phyloP scores from a whole-genome alignment of 2,888 invertebrate species.

The Cactoblastis cactorum region DNA sequence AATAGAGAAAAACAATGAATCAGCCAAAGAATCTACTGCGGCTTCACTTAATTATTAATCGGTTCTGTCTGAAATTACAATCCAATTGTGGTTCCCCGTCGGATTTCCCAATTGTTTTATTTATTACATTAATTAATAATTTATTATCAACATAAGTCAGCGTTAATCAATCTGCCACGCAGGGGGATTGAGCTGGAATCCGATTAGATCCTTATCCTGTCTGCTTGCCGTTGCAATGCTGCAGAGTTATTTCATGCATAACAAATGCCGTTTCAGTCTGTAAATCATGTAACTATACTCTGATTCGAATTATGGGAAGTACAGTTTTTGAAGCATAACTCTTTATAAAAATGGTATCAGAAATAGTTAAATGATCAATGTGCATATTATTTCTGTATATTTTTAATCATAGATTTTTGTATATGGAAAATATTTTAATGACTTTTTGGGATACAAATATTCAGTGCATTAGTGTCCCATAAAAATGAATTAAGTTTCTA shows the following conservation, averaged over 20 bases:
- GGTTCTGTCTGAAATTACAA: neutral
- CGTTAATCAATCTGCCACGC: slow-evolving; percentile 21
- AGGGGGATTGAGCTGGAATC: slow-evolving; percentile 23
- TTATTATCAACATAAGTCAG: neutral
- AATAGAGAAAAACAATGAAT: too few relatives aligned
- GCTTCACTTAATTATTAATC: neutral
- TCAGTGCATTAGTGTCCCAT: too few relatives aligned
- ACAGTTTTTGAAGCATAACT: too few relatives aligned
- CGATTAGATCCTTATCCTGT: slow-evolving; percentile 19
- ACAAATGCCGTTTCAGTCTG: neutral
- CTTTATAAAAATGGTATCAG: too few relatives aligned
- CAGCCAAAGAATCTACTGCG: neutral
- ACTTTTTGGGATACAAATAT: too few relatives aligned
- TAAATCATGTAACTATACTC: neutral
- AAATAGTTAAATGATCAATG: too few relatives aligned
- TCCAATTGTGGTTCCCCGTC: neutral
- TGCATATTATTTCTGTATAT: too few relatives aligned
- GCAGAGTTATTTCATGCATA: slow-evolving; percentile 1
- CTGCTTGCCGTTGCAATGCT: slow-evolving; percentile 12
- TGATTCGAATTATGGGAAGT: neutral
- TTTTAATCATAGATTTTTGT: too few relatives aligned
- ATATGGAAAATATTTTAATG: too few relatives aligned
- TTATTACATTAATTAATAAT: neutral
- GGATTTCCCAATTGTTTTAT: neutral
- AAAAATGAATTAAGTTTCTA: too few relatives aligned